Base-by-base conservation (phyloP, 1,140 invertebrate genomes). In the Zaprionus ghesquierei region DNA sequence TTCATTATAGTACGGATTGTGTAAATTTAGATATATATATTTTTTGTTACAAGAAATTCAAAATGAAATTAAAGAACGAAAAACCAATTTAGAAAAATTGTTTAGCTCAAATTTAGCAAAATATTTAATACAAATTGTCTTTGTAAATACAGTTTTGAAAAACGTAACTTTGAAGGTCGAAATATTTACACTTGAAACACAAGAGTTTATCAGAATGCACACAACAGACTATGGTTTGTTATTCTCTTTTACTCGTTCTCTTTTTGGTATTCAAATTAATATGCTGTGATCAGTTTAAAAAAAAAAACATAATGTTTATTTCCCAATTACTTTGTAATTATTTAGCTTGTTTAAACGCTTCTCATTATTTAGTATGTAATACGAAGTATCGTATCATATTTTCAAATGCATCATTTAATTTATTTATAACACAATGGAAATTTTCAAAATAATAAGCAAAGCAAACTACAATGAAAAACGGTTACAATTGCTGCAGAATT, bases 211-310 rank as follows among this genome's bases (percentile, higher is more conserved):
- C 49, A 44, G 50, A 69, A 22, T n/a, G n/a, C n/a, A 46, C 12
- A 51, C 27, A 65, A 23, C 4, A 61, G 29, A 13, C 13, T 41
- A n/a, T 53, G 9, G 12, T 63, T 9, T 62, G n/a, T 58, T 73
- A 53, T 23, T 8, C 10, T 71, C 29, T 63, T 56, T 62, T 27
- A 29, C 62, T 71, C 54, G 51, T 84, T 82, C 49, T 64, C 22
- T 65, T 59, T 62, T 9, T 38, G 78, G 78, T 86, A 81, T 81
- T 81, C 71, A 63, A 55, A 78, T 72, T 60, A 78, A 87, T 86
- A 77, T 81, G 82, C 81, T 86, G 81, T 86, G 81, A 86, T 86
- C 81, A 78, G 70, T 86, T 86, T 71, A 81, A 81, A 81, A 66
- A 69, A 69, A 81, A 81, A 81, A 66, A 69, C 81, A 77, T 72